Conservation (phyloP, 2,797 vertebrate species). For the Neosilurus hyrtlii region DNA sequence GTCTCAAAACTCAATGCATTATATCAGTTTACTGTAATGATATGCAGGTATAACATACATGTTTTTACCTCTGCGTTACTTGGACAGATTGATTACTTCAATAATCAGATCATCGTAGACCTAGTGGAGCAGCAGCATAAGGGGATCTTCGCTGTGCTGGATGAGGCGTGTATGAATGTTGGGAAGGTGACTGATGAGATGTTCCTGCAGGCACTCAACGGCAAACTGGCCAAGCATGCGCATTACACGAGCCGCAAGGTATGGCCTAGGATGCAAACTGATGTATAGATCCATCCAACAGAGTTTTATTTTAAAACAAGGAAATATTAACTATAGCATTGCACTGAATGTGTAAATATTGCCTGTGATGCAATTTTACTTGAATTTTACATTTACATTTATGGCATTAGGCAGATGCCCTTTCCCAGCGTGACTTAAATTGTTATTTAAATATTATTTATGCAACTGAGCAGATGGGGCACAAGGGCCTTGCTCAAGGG, state of each 20-base stretch:
- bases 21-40: not conserved
- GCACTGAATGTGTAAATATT: not conserved
- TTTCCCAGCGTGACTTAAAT: too few relatives aligned
- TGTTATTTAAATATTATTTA: too few relatives aligned
- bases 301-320: not conserved
- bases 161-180: slow-evolving; percentile 97
- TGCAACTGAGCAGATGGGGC: too few relatives aligned
- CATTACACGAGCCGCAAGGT: slow-evolving; percentile 99
- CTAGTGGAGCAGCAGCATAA: slow-evolving; percentile 97
- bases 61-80: not conserved
- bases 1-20: not conserved
- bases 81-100: slow-evolving; percentile 94
- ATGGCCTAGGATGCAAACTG: slow-evolving; percentile 40
- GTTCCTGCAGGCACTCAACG: slow-evolving; percentile 93
- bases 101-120: slow-evolving; percentile 98
- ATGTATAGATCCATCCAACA: not conserved
- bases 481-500: too few relatives aligned
- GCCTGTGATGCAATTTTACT: not conserved
- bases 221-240: slow-evolving; percentile 87
- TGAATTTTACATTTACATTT: too few relatives aligned
- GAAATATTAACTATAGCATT: not conserved
- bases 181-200: slow-evolving; percentile 95
- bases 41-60: not conserved
- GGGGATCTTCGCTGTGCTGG: slow-evolving; percentile 92
- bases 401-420: too few relatives aligned